Base-by-base conservation (phyloP, 1,140 invertebrate genomes). In the Macrobrachium nipponense region DNA sequence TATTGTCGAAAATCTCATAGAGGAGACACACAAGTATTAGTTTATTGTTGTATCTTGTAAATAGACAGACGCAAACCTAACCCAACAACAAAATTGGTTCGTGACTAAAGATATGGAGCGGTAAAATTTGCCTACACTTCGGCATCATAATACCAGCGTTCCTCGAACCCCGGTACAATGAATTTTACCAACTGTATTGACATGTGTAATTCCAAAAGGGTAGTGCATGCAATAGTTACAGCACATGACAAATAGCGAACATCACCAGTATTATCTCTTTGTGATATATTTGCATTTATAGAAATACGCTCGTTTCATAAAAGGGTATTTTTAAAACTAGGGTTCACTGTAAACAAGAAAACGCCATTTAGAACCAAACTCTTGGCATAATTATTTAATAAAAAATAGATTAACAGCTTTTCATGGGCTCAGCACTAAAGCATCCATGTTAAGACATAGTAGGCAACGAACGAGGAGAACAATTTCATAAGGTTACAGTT, bases 301-400 rank as follows among this genome's bases (percentile, higher is more conserved):
- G 51, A 66, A 51, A 7, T 60, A 20, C 20, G 23, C 11, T 23
- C 11, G 27, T 43, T 76, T 11, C 12, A 62, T 27, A 51, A 36
- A 61, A 66, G 60, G 82, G 14, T 68, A 20, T 18, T n/a, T 43
- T 20, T 36, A 58, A 64, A 23, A 60, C 36, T 20, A 59, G 84
- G 80, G 80, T 78, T 58, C 84, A 80, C 77, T 23, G 84, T 75
- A 80, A 86, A 86, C 84, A 80, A 73, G 77, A 64, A 60, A 86
- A 73, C 84, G 27, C 59, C 43, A 66, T 15, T 80, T 70, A 5
- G 36, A 20, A 73, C 68, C 23, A 64, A n/a, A 43, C 44, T 60
- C n/a, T 18, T 15, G 11, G 20, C 10, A 17, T 6, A 17, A 23
- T 5, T 10, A 62, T 20, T 20, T 60, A 64, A 51, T 18, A 4